Base-by-base conservation (phyloP, 2,113 vertebrate species). In the Oryzias javanicus region DNA sequence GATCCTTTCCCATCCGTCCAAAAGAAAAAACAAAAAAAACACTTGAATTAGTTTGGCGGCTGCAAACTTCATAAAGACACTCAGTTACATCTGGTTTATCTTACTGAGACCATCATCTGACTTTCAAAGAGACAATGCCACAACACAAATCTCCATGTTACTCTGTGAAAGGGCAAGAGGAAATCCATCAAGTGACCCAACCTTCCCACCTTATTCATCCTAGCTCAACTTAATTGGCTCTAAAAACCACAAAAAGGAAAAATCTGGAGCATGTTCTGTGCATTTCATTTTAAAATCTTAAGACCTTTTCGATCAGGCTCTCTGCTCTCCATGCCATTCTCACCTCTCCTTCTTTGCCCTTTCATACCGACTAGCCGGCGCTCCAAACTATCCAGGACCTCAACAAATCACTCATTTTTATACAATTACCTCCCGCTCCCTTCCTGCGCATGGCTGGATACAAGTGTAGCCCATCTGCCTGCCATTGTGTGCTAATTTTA, bases 401-500 rank as follows among this genome's bases (percentile, higher is more conserved):
- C 62, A 57, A 88, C 87, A 89, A 92, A 92, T 92, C 90, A 90
- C 88, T 92, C 87, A 89, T 86, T 89, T 88, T 89, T 80, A 90
- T 85, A 92, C 91, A 92, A 90, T 91, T 78, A 83, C 84, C 84
- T 87, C 82, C 76, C 86, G 76, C 89, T 89, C 87, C 89, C 90
- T 91, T 91, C 91, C 92, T 92, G 89, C 88, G 45, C 87, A 84
- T 82, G 86, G 88, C 87, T 86, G 84, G 82, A 74, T 74, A 86
- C 88, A 67, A 91, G 89, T 80, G 84, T 86, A 83, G 79, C 88
- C 89, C 75, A 81, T 86, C 91, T 85, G 91, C 89, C 88, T 81
- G 81, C 94, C 91, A 95, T 94, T 96, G 95, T 96, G 91, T 94
- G 92, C 94, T 98, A 95, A 94, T 91, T 96, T 95, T 96, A 95